These are phyloP conservation scores for Myiotriccus ornatus DNA, from an alignment of 2,797 vertebrate genomes.

Conservation along the genomic window DNA sequence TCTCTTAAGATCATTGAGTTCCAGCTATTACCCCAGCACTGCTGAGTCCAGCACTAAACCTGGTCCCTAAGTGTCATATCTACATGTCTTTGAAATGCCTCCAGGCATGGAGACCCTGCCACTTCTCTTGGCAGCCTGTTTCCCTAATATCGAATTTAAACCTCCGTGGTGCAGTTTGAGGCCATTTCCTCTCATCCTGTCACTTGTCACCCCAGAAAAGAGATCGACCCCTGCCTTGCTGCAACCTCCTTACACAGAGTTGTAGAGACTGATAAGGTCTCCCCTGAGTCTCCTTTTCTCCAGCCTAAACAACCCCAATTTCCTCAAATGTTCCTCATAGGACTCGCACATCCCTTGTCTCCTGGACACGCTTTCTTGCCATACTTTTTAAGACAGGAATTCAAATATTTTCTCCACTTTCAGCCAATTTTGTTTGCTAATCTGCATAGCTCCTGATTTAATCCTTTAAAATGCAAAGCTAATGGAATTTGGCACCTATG, in stretches of 20 bases:
- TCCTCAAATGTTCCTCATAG: neutral
- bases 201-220: neutral
- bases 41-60: neutral
- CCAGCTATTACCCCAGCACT: neutral
- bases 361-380: neutral
- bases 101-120: neutral
- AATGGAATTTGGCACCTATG: neutral
- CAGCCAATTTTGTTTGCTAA: neutral
- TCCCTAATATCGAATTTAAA: neutral
- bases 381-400: neutral
- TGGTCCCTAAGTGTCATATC: neutral
- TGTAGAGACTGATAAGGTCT: neutral
- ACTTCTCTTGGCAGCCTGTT: neutral
- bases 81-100: neutral
- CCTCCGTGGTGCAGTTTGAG: neutral
- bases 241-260: neutral
- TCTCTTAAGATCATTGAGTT: neutral
- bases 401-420: neutral
- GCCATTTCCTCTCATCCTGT: neutral
- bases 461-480: neutral
- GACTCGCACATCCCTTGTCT: neutral
- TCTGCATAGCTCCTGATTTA: neutral
- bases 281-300: neutral
- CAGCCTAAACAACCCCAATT: neutral
- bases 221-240: neutral